Percentiles rank a stretch among this genome's conserved stretches.
Evolutionary conservation across 2,113 vertebrate species (phyloP).

Genomic region (Ctenomys sociabilis): DNA sequence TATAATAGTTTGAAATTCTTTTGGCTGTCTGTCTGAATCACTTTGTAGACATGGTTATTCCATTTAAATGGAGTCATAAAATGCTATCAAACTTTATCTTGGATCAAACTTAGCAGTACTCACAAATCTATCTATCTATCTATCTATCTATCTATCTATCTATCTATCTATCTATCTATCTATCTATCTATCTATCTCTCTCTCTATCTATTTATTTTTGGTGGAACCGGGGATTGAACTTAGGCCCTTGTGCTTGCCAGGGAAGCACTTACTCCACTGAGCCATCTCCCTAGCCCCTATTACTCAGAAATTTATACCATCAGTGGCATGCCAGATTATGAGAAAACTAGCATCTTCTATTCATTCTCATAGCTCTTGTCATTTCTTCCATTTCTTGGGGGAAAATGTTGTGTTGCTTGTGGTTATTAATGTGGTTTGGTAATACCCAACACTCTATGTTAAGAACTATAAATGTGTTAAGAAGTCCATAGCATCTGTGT

Average conservation of each 20-base stretch:
- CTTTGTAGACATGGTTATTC: background rate
- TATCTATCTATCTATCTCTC: too few species aligned
- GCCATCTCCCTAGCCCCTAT: too few species aligned
- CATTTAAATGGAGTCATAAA: background rate
- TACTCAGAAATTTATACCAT: background rate
- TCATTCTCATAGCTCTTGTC: background rate
- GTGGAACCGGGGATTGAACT: too few species aligned
- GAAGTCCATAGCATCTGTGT: background rate
- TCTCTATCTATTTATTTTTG: too few species aligned
- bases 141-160: too few species aligned
- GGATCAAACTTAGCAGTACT: background rate
- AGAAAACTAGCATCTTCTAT: background rate
- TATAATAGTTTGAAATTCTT: constrained; percentile 41
- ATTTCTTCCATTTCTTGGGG: background rate
- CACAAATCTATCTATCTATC: background rate
- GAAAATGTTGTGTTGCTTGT: constrained; percentile 2
- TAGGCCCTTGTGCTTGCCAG: too few species aligned
- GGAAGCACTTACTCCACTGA: too few species aligned
- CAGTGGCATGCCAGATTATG: background rate
- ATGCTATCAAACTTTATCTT: constrained; percentile 3
- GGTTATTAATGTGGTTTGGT: background rate
- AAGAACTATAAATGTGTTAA: background rate
- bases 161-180: too few species aligned
- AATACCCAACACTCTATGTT: background rate
- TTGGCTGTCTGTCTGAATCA: background rate